These are phyloP conservation scores for Monoplex corrugatus DNA, from an alignment of 2,888 invertebrate species.

Conservation along the genomic window DNA sequence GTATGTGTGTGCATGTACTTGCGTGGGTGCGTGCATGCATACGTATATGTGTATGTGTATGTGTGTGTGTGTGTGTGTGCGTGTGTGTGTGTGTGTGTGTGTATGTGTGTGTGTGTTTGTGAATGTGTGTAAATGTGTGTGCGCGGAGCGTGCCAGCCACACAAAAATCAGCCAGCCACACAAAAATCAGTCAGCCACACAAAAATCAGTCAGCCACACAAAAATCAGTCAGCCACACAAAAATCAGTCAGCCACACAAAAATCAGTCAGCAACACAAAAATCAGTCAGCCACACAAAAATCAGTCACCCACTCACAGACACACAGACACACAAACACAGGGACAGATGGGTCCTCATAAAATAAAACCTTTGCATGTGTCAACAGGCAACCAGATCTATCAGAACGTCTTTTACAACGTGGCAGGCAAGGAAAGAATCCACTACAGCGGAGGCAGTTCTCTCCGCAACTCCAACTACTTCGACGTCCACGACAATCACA, in stretches of 20 bases:
- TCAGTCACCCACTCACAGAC: too few species aligned
- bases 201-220: too few species aligned
- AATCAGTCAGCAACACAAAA: too few species aligned
- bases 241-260: too few species aligned
- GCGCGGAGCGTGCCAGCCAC: too few species aligned
- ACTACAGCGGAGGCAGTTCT: constrained; percentile 8
- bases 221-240: too few species aligned
- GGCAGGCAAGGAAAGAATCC: constrained; percentile 23
- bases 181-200: too few species aligned
- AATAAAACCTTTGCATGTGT: not conserved
- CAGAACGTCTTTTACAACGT: constrained; percentile 50
- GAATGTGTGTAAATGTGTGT: not conserved
- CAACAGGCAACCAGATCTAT: constrained; percentile 52
- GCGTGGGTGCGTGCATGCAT: constrained; percentile 33
- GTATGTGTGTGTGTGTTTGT: not conserved
- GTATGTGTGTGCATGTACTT: constrained; percentile 7
- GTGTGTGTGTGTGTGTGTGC: constrained; percentile 35
- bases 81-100: not conserved
- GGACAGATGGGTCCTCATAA: too few species aligned
- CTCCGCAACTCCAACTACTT: constrained; percentile 45
- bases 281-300: too few species aligned
- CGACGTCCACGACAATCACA: constrained; percentile 48
- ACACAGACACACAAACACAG: too few species aligned
- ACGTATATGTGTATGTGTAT: constrained; percentile 17
- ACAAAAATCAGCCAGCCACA: too few species aligned